Conservation (phyloP, 64 coral and sea anemone genomes). For the Actinia tenebrosa region DNA sequence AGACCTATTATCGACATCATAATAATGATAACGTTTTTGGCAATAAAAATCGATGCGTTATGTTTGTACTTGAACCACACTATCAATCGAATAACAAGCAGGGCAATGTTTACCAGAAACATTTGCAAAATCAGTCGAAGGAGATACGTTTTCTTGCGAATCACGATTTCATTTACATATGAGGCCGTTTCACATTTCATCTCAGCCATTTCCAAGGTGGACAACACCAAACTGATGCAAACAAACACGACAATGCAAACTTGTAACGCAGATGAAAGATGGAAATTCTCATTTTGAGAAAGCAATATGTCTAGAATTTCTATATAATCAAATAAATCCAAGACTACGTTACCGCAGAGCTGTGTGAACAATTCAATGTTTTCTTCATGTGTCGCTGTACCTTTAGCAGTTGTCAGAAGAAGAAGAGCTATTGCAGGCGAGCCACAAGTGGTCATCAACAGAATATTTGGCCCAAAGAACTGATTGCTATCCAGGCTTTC, state of each 20-base stretch:
- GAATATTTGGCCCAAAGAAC: constrained; percentile 42
- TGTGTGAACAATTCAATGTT: constrained; percentile 1
- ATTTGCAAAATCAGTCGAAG: constrained; percentile 28
- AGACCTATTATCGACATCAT: too few relatives aligned
- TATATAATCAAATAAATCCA: constrained; percentile 52
- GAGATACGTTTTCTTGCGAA: background rate
- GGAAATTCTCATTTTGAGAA: constrained; percentile 4
- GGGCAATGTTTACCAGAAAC: constrained; percentile 30
- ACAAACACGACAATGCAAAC: constrained; percentile 26
- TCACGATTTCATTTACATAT: too few relatives aligned
- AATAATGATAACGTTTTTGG: constrained; percentile 31
- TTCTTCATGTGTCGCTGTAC: background rate
- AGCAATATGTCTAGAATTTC: constrained; percentile 57
- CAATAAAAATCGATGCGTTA: constrained; percentile 54
- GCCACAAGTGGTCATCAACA: constrained; percentile 33
- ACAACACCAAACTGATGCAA: constrained; percentile 33
- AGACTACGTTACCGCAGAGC: background rate
- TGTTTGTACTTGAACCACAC: constrained; percentile 9
- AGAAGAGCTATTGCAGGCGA: constrained; percentile 24
- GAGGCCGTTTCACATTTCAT: background rate
- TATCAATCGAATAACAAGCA: constrained; percentile 42
- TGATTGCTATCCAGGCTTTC: constrained; percentile 19
- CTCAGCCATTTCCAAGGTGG: constrained; percentile 27
- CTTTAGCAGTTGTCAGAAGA: constrained; percentile 11
- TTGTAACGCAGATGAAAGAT: constrained; percentile 11